Conservation (phyloP, 2,113 vertebrate genomes). For the Arothron firmamentum region DNA sequence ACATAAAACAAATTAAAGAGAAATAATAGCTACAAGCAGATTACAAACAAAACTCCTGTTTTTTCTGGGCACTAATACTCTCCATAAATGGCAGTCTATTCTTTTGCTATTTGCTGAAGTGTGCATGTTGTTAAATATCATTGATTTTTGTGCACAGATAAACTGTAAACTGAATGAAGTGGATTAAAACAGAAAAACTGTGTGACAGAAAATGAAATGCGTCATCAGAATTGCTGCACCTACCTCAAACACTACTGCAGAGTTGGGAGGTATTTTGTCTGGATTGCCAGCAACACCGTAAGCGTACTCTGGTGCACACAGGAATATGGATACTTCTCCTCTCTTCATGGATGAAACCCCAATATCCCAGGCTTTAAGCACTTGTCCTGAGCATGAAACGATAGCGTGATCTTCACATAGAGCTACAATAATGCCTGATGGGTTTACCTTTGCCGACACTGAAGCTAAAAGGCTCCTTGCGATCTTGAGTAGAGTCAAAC, state of each 20-base stretch:
- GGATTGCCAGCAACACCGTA: conserved; percentile 86
- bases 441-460: conserved; percentile 86
- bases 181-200: too few relatives aligned
- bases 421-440: neutral
- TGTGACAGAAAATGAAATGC: neutral
- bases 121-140: too few relatives aligned
- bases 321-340: conserved; percentile 86
- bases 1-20: conserved; percentile 2
- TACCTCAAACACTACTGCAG: conserved; percentile 87
- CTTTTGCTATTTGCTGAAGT: too few relatives aligned
- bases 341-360: conserved; percentile 89
- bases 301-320: conserved; percentile 89
- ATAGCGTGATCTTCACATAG: neutral
- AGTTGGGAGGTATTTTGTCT: conserved; percentile 88
- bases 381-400: conserved; percentile 80
- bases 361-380: conserved; percentile 94
- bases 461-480: conserved; percentile 89
- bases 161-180: neutral
- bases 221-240: conserved; percentile 3
- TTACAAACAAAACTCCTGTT: too few relatives aligned
- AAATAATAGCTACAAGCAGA: neutral
- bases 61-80: too few relatives aligned
- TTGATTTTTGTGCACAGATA: too few relatives aligned
- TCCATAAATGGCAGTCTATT: too few relatives aligned
- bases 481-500: conserved; percentile 89